Conservation (phyloP, 1,140 invertebrate species). For the Thalassaphorura encarpata region DNA sequence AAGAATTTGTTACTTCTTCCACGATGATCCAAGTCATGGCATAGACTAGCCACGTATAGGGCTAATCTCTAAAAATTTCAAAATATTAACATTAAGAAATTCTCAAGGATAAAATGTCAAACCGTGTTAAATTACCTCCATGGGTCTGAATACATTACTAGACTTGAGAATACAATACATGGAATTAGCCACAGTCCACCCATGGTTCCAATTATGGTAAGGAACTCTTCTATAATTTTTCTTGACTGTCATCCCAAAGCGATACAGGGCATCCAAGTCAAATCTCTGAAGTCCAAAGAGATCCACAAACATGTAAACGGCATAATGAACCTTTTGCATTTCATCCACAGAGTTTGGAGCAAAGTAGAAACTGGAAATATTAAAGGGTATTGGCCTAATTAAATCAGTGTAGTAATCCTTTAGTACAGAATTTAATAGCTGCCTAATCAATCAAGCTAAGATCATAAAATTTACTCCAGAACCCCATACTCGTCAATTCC, state of each 20-base stretch:
- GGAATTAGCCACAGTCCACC: constrained; percentile 71
- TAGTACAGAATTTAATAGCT: background rate
- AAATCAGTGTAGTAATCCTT: background rate
- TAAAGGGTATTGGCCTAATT: constrained; percentile 1
- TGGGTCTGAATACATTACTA: constrained; percentile 24
- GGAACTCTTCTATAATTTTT: constrained; percentile 73
- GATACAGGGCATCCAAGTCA: constrained; percentile 49
- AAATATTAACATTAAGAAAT: background rate
- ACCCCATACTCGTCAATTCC: constrained; percentile 45
- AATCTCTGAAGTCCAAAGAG: constrained; percentile 54
- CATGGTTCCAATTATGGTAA: constrained; percentile 79
- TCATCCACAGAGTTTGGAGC: constrained; percentile 57
- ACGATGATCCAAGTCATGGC: constrained; percentile 73
- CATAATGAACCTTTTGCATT: constrained; percentile 53
- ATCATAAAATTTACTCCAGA: background rate
- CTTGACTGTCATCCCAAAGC: constrained; percentile 65
- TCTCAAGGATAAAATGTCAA: background rate
- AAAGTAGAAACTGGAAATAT: constrained; percentile 53
- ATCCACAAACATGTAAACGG: constrained; percentile 68
- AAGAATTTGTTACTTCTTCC: constrained; percentile 78
- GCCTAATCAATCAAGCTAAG: background rate
- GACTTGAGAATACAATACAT: constrained; percentile 66
- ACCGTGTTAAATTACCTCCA: constrained; percentile 19
- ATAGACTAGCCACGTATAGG: constrained; percentile 64
- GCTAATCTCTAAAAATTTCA: constrained; percentile 51